phyloP scores from a whole-genome alignment of 2,888 invertebrate species.

The Neoitamus cyanurus region DNA sequence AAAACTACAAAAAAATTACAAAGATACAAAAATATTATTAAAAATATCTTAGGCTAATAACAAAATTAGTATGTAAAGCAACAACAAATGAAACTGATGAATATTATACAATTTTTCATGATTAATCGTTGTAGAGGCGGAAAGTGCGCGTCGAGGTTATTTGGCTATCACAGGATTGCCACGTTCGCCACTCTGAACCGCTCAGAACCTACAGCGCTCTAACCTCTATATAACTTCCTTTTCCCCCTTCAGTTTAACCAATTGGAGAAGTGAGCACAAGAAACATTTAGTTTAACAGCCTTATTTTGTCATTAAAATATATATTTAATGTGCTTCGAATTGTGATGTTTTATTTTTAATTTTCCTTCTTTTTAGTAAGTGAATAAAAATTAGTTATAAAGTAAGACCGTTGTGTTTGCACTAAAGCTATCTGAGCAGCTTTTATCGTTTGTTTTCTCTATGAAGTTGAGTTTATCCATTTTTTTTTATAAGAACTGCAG shows the following conservation, averaged over 20 bases:
- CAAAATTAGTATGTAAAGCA: constrained; percentile 22
- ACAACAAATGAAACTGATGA: constrained; percentile 20
- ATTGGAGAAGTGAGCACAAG: constrained; percentile 9
- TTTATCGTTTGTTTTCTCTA: neutral
- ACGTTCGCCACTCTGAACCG: neutral
- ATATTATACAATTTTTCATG: constrained; percentile 11
- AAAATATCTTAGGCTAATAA: constrained; percentile 37
- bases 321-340: constrained; percentile 36
- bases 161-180: neutral
- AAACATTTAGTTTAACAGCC: constrained; percentile 12
- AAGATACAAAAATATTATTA: constrained; percentile 4
- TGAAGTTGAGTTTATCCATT: neutral
- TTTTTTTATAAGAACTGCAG: too few species aligned
- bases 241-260: neutral
- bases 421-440: neutral
- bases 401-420: neutral
- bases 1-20: neutral
- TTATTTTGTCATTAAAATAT: constrained; percentile 20
- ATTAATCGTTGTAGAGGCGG: constrained; percentile 1
- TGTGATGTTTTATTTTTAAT: constrained; percentile 35
- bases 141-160: neutral
- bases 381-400: constrained; percentile 25
- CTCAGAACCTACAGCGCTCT: neutral
- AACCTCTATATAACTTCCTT: neutral
- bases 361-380: constrained; percentile 26